These are phyloP conservation scores for Muschampia plurimacula DNA, from an alignment of 2,888 invertebrate species.

Conservation along the genomic window DNA sequence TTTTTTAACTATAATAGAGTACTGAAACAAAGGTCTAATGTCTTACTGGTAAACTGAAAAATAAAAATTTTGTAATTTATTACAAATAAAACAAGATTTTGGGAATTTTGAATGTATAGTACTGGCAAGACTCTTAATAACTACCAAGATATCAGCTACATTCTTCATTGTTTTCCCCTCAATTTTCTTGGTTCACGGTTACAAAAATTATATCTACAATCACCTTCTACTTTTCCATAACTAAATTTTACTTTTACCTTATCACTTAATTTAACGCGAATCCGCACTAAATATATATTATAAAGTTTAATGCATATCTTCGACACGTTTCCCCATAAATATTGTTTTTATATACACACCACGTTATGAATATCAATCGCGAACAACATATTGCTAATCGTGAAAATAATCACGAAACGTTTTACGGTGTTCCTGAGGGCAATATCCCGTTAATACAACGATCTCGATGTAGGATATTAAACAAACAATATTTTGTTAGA, in stretches of 20 bases:
- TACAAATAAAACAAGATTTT: no score
- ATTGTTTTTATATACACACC: conserved; percentile 33
- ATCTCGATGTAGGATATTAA: conserved; percentile 4
- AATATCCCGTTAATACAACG: conserved; percentile 27
- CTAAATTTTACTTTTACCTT: background rate
- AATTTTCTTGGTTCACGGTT: background rate
- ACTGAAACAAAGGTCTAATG: background rate
- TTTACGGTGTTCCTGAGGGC: conserved; percentile 35
- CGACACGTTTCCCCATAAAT: conserved; percentile 36
- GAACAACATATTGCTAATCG: conserved; percentile 22
- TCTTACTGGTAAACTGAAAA: no score
- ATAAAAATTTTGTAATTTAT: no score
- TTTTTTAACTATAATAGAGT: conserved; percentile 48
- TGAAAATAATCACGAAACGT: conserved; percentile 38
- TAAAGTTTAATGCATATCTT: conserved; percentile 23
- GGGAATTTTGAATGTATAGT: no score
- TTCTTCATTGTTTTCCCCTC: no score
- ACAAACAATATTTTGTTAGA: conserved; percentile 1
- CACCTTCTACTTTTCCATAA: no score
- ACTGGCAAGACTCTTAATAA: background rate
- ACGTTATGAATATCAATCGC: conserved; percentile 34
- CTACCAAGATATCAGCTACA: no score
- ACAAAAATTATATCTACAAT: background rate
- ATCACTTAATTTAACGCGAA: conserved; percentile 7
- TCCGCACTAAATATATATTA: conserved; percentile 5